Evolutionary conservation across 2,797 vertebrate species (phyloP), one percentile per base, ranked within the genome.

Genomic region (Pseudomugil gertrudae): DNA sequence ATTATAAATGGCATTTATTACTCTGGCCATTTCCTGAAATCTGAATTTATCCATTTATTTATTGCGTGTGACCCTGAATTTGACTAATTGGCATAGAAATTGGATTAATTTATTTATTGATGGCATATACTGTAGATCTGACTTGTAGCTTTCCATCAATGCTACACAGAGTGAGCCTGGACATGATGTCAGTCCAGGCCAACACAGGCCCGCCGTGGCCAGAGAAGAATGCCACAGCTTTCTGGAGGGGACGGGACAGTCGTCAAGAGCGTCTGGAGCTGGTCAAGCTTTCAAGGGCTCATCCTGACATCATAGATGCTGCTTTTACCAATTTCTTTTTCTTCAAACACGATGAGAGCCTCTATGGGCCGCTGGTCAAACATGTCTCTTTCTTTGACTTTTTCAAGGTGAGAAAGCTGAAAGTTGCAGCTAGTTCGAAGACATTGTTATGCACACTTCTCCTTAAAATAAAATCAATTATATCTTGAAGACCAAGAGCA

Each of bases 281-380:
- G 89, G 98, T 99, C 50, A 98, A 98, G 79, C 92, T 99, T 56
- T 95, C 96, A 6, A 93, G 95, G 64, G 94, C 94, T 54, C 90
- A 96, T 35, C 95, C 97, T 0, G 63, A 94, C 33, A 72, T 94
- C 77, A 92, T 99, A 23, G 96, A 99, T 4, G 97, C 96, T 2
- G 98, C 97, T 58, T 97, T 99, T 79, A 99, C 98, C 66, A 98
- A 99, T 89, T 99, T 99, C 83, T 99, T 99, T 91, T 99, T 99
- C 91, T 99, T 99, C 80, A 94, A 98, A 75, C 98, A 99, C 0
- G 93, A 99, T 0, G 96, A 98, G 90, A 95, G 87, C 63, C 94
- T 99, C 4, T 99, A 98, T 9, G 98, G 98, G 17, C 96, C 97
- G 4, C 95, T 99, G 26, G 97, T 98, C 85, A 97, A 98, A 74